Evolutionary conservation across 2,888 invertebrate species (phyloP).

Genomic region (Heteropelma amictum): DNA sequence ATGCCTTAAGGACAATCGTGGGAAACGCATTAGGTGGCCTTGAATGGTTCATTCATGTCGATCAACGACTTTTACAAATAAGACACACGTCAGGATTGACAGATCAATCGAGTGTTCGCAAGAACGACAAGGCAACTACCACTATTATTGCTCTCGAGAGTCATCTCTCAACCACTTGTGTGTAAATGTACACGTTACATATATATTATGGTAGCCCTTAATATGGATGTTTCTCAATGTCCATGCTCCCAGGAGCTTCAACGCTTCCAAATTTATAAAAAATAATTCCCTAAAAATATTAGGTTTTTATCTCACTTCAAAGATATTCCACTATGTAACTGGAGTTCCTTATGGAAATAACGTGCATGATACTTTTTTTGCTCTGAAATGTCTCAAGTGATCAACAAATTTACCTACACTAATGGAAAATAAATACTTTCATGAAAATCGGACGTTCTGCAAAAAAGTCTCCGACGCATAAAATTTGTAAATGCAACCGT

Average conservation of each 20-base stretch:
- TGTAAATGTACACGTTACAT: background rate
- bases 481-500: too few species aligned
- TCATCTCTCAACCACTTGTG: constrained; percentile 30
- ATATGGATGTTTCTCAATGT: background rate
- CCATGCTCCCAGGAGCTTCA: background rate
- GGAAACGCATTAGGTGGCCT: constrained; percentile 77
- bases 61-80: constrained; percentile 74
- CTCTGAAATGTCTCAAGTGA: too few species aligned
- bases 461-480: too few species aligned
- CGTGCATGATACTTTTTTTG: too few species aligned
- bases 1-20: constrained; percentile 77
- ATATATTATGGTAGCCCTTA: background rate
- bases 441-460: too few species aligned
- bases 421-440: too few species aligned
- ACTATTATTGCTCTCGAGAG: constrained; percentile 31
- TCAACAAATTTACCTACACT: too few species aligned
- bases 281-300: too few species aligned
- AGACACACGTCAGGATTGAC: constrained; percentile 71
- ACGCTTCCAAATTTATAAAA: background rate
- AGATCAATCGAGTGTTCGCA: constrained; percentile 73
- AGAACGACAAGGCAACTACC: constrained; percentile 49
- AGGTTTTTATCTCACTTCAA: too few species aligned
- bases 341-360: too few species aligned
- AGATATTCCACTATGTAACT: too few species aligned
- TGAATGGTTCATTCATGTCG: constrained; percentile 78